Evolutionary conservation across 2,888 invertebrate genomes (phyloP).

Genomic region (Hydraecia micacea): DNA sequence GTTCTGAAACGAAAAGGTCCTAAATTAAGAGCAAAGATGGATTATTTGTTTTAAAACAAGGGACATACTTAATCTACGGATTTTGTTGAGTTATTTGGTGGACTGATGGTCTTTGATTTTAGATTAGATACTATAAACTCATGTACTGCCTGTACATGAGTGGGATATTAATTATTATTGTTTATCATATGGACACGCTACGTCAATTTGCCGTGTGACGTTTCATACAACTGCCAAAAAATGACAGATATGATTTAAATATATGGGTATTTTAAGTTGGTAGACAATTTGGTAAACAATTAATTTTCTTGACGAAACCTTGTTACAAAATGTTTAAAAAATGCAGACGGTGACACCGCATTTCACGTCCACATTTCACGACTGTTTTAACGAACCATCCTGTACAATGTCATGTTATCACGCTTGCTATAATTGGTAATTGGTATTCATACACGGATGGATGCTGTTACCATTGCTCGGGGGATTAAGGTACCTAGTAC

Average conservation of each 20-base stretch:
- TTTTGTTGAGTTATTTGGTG: no score
- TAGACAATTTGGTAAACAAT: not conserved
- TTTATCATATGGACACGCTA: not conserved
- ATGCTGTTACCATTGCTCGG: slow-evolving; percentile 2
- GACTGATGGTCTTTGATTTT: not conserved
- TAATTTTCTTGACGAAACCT: not conserved
- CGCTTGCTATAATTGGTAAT: slow-evolving; percentile 37
- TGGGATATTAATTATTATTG: not conserved
- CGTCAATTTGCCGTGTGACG: not conserved
- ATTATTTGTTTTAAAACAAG: not conserved
- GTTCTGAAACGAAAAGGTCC: not conserved
- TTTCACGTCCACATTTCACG: not conserved
- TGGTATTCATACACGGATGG: slow-evolving; percentile 39
- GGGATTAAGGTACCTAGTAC: slow-evolving; percentile 30
- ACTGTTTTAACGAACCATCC: not conserved
- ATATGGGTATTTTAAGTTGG: not conserved
- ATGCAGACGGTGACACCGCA: not conserved
- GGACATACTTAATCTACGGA: not conserved
- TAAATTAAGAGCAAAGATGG: not conserved
- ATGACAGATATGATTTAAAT: not conserved
- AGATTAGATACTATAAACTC: not conserved
- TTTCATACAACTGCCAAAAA: not conserved
- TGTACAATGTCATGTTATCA: slow-evolving; percentile 14
- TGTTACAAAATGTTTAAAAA: not conserved
- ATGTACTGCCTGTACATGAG: not conserved